phyloP scores from a whole-genome alignment of 92 coral and sea anemone species.

The Plumapathes pennacea region DNA sequence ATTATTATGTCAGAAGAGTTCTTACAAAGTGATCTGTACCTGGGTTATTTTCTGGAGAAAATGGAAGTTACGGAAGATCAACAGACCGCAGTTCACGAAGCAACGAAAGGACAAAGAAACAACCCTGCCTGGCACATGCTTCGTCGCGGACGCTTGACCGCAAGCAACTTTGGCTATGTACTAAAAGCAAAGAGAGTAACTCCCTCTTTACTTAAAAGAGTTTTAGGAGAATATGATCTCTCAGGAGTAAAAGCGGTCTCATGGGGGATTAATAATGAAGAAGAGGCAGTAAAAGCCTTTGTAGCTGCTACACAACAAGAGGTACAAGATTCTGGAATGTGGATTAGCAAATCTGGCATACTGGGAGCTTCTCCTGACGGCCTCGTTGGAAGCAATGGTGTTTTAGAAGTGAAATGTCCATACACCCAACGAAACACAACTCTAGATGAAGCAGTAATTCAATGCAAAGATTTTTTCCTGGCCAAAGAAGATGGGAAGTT shows the following conservation, averaged over 20 bases:
- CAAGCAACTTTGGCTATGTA: conserved; percentile 34
- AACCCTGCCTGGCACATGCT: conserved; percentile 37
- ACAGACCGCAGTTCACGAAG: conserved; percentile 4
- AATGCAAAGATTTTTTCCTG: background rate
- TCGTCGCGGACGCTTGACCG: conserved; percentile 27
- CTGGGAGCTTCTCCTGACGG: conserved; percentile 60
- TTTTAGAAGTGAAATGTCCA: conserved; percentile 48
- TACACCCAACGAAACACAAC: conserved; percentile 26
- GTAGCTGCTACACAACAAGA: conserved; percentile 12
- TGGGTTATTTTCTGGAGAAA: conserved; percentile 12
- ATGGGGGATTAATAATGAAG: conserved; percentile 50
- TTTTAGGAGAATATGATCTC: conserved; percentile 42
- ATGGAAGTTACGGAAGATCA: conserved; percentile 5
- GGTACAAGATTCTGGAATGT: conserved; percentile 41
- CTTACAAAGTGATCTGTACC: conserved; percentile 10
- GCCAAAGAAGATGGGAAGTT: conserved; percentile 6
- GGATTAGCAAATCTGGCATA: conserved; percentile 23
- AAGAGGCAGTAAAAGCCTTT: conserved; percentile 28
- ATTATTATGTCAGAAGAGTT: conserved; percentile 37
- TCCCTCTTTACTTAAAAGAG: conserved; percentile 42
- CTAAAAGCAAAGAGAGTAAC: conserved; percentile 47
- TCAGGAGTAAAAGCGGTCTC: conserved; percentile 37
- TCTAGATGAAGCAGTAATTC: conserved; percentile 33
- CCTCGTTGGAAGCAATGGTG: conserved; percentile 27
- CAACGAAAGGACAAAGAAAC: conserved; percentile 24